Conservation (phyloP, 2,888 invertebrate genomes). For the Drepana falcataria region DNA sequence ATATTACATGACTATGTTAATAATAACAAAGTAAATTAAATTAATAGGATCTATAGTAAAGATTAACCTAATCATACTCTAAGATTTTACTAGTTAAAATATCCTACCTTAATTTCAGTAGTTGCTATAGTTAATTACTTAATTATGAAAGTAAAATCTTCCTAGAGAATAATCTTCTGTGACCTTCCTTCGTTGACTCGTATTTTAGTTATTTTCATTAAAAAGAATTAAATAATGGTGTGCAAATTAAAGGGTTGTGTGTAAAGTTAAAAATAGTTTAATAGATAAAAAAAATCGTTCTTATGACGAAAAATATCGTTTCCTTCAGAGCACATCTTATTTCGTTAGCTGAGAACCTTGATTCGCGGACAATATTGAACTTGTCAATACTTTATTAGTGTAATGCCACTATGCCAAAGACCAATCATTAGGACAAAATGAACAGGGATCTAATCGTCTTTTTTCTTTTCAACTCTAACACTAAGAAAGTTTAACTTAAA, state of each 20-base stretch:
- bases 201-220: conserved; percentile 54
- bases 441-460: conserved; percentile 62
- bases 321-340: conserved; percentile 40
- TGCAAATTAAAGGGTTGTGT: conserved; percentile 79
- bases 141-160: conserved; percentile 43
- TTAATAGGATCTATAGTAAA: conserved; percentile 70
- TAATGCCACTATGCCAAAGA: conserved; percentile 70
- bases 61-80: conserved; percentile 74
- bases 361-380: conserved; percentile 43
- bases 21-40: conserved; percentile 72
- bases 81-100: conserved; percentile 63
- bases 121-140: conserved; percentile 59
- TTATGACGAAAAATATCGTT: conserved; percentile 46
- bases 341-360: conserved; percentile 32
- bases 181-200: conserved; percentile 36
- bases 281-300: conserved; percentile 67
- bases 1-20: conserved; percentile 71
- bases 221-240: conserved; percentile 63
- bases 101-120: conserved; percentile 70
- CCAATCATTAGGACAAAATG: conserved; percentile 68
- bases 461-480: conserved; percentile 53
- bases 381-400: conserved; percentile 49
- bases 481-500: conserved; percentile 27
- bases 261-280: conserved; percentile 75
- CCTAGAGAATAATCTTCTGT: conserved; percentile 47